A percentile compares a stretch with the other conserved stretches of the same genome.
Evolutionary conservation across 2,888 invertebrate species (phyloP).

Genomic region (Himalopsyche kuldschensis): DNA sequence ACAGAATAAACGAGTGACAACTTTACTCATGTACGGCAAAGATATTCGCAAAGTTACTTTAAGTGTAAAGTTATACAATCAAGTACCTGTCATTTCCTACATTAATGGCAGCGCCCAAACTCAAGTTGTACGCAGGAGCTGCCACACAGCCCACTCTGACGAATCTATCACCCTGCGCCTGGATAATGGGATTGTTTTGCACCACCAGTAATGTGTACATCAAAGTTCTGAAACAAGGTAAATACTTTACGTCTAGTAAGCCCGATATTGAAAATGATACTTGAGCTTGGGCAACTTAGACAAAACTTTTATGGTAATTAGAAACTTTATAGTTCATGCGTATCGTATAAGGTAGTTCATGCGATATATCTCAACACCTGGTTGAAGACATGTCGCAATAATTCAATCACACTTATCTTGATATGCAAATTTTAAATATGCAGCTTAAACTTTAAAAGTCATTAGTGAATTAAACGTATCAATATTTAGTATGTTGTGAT

Average conservation of each 20-base stretch:
- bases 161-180: constrained; percentile 81
- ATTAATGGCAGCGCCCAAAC: constrained; percentile 55
- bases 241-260: background rate
- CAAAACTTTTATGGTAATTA: background rate
- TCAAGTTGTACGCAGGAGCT: constrained; percentile 45
- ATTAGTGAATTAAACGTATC: too few relatives aligned
- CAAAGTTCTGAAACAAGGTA: constrained; percentile 62
- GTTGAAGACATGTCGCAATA: too few relatives aligned
- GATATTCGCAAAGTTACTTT: background rate
- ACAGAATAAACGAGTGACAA: too few relatives aligned
- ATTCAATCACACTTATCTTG: too few relatives aligned
- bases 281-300: background rate
- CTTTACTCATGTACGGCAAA: background rate
- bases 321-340: background rate
- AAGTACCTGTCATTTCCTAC: constrained; percentile 53
- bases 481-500: too few relatives aligned
- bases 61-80: background rate
- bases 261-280: background rate
- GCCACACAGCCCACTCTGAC: constrained; percentile 77
- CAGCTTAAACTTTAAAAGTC: too few relatives aligned
- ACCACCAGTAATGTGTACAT: constrained; percentile 77
- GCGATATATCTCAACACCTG: too few relatives aligned
- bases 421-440: too few relatives aligned
- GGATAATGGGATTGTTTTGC: constrained; percentile 82
- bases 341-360: too few relatives aligned